These are phyloP conservation scores for Chaetorhynchus papuensis DNA, from an alignment of 2,113 vertebrate genomes.

Conservation along the genomic window DNA sequence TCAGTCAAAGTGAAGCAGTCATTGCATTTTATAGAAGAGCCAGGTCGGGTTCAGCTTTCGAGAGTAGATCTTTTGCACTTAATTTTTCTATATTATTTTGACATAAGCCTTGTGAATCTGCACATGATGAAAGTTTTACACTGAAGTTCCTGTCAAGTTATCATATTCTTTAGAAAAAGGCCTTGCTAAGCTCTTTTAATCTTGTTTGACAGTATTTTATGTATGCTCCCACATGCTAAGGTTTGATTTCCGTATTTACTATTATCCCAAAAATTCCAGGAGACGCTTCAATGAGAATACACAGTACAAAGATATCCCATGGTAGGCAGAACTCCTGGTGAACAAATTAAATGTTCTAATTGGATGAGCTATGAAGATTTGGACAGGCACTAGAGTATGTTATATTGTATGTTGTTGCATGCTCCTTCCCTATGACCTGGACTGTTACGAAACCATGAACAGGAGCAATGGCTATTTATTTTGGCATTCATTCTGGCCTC, in stretches of 20 bases:
- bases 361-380: background rate
- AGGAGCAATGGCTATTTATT: background rate
- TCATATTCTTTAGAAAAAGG: background rate
- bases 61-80: background rate
- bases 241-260: background rate
- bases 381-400: background rate
- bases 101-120: background rate
- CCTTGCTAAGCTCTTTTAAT: background rate
- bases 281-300: background rate
- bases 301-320: background rate
- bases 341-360: background rate
- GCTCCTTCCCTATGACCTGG: background rate
- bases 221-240: background rate
- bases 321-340: background rate
- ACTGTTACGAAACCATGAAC: background rate
- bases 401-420: background rate
- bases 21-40: background rate
- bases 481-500: background rate
- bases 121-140: background rate
- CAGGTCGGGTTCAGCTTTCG: background rate
- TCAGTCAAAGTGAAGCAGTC: background rate
- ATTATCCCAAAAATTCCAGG: background rate
- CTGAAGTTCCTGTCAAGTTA: background rate
- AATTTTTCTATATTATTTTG: background rate
- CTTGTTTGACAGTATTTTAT: background rate